Evolutionary conservation across 1,140 invertebrate genomes (phyloP), one percentile per base, ranked within the genome.

Genomic region (Pseudoatta argentina): DNA sequence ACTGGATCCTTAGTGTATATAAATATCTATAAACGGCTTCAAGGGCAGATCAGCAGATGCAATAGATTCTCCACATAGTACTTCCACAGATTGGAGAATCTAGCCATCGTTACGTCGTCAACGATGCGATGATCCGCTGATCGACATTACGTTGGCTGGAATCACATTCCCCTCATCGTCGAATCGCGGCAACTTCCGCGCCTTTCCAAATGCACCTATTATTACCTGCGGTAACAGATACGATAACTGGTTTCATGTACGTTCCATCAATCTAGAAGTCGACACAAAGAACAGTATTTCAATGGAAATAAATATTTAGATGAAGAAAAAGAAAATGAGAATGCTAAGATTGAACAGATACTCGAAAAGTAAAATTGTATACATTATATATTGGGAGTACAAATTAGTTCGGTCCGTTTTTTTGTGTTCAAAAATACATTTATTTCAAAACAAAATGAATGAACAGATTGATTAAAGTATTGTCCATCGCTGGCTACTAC

Each of bases 121-220:
- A 99, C 97, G 8, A 99, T 97, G 81, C 99, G 96, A 95, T 99
- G 99, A 96, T 99, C 99, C 0, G 99, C 98, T 99, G 0, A 99
- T 96, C 86, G 97, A 96, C 92, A 99, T 96, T 14, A 99, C 97
- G 91, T 97, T 96, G 61, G 96, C 96, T 86, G 97, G 96, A n/a
- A 97, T 93, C 8, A 99, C 93, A 59, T 98, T 97, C 30, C 96
- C 97, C 55, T 97, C 92, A 0, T 96, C 94, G 91, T 98, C 97
- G 95, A 98, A 99, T 88, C 98, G 96, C 7, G 98, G 98, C 88
- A 99, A 91, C 96, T 97, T 97, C 96, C 98, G 97, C 85, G 98
- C 97, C 95, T 97, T 97, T 76, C 99, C 99, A 82, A 99, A 93
- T 6, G 98, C 99, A 18, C 98, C 98, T 91, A 99, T 99, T 14